A percentile compares a stretch with the other conserved stretches of the same genome.
Conservation (phyloP, 1,140 invertebrate species). For the Aphis craccivora region DNA sequence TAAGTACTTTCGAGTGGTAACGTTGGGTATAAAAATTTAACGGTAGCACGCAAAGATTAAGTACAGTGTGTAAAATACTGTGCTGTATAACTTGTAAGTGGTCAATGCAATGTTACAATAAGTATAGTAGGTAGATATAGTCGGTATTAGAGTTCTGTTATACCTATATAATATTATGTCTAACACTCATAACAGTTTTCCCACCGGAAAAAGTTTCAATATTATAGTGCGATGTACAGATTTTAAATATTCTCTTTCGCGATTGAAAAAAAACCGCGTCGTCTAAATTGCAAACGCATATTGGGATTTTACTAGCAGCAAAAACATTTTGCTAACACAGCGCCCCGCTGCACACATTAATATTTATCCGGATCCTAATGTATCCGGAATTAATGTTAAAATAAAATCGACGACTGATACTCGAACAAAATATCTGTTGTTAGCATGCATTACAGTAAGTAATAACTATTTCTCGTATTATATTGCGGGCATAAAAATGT, state of each 20-base stretch:
- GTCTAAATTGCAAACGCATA: neutral
- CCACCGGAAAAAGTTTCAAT: too few relatives aligned
- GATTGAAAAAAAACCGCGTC: neutral
- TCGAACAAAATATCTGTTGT: neutral
- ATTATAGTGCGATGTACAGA: too few relatives aligned
- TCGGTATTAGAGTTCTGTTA: too few relatives aligned
- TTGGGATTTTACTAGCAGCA: neutral
- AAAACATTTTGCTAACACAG: neutral
- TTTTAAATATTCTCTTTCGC: too few relatives aligned
- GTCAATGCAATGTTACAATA: neutral
- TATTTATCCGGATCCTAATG: neutral
- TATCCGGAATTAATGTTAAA: neutral
- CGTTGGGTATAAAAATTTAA: neutral
- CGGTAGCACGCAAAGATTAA: neutral
- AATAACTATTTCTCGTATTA: neutral
- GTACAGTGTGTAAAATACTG: neutral
- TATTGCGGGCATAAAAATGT: neutral
- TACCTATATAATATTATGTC: too few relatives aligned
- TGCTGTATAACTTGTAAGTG: neutral
- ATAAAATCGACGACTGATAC: neutral
- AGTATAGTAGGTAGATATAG: too few relatives aligned
- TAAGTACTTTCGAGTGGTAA: neutral
- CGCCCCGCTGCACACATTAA: neutral
- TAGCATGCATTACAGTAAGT: neutral
- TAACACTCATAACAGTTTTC: too few relatives aligned